Evolutionary conservation across 2,113 vertebrate species (phyloP), one percentile per base, ranked within the genome.

Genomic region (Merops nubicus): DNA sequence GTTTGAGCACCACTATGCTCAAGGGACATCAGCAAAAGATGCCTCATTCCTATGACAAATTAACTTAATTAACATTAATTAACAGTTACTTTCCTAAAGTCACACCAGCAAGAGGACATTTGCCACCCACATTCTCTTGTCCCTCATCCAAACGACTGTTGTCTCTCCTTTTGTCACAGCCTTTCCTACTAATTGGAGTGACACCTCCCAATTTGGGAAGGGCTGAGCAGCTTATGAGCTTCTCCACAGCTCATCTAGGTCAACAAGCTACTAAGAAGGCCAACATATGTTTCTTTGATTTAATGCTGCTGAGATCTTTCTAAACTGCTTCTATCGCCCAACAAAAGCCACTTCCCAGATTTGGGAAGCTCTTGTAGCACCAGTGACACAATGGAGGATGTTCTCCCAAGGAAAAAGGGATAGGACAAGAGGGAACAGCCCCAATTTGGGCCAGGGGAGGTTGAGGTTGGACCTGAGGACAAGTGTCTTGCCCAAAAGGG

Each of bases 141-240:
- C 65, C 42, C 28, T 36, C 74, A 67, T 75, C 67, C 25, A 21
- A 85, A 40, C 42, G 72, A 83, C 31, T 60, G 53, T 40, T 10
- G 23, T 74, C 50, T 85, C 83, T 40, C 60, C 60, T 85, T 93
- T 86, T 70, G 83, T 95, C 87, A 93, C 69, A 88, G 92, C 22
- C 59, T 86, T 86, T 81, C 68, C 84, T 48, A 29, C 91, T 97
- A 97, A 97, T 96, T 96, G 90, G 67, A 90, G 51, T 92, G 97
- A 96, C 96, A 97, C 77, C 72, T 97, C 90, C 75, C 93, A 86
- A 72, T 95, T 95, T 48, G 77, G 91, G 92, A 89, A 67, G 19
- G 70, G 84, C 79, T 97, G 91, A 98, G 96, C 97, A 95, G 95
- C 96, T 97, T 97, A 97, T 80, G 85, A 97, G 91, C 85, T 96